Evolutionary conservation across 2,797 vertebrate species (phyloP).

Genomic region (Ispidina picta): DNA sequence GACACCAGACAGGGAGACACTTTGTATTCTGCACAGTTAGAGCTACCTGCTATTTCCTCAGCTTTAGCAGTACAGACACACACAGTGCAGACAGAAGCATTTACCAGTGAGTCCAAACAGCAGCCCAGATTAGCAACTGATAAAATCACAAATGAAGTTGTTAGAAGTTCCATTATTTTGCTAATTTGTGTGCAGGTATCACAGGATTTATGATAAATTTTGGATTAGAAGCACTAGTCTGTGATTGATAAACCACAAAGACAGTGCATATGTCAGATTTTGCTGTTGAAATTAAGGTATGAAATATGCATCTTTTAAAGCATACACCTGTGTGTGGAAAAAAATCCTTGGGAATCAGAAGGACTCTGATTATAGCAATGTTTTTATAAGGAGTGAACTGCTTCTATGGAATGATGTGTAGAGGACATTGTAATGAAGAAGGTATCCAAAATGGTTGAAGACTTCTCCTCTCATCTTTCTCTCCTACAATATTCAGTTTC

Average conservation of each 20-base stretch:
- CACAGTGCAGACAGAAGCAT: background rate
- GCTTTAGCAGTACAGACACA: background rate
- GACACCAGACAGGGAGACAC: no score
- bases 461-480: background rate
- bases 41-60: background rate
- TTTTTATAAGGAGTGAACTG: background rate
- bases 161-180: background rate
- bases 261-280: background rate
- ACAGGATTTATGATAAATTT: background rate
- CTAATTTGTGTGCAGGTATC: background rate
- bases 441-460: background rate
- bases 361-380: background rate
- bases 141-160: background rate
- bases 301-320: background rate
- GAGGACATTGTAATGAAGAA: background rate
- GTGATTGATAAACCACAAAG: background rate
- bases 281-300: background rate
- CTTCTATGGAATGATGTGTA: background rate
- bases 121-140: background rate
- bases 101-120: background rate
- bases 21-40: background rate
- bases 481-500: background rate
- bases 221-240: background rate
- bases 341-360: background rate
- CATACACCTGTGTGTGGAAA: background rate